These are phyloP conservation scores for Propithecus perrieri DNA, from an alignment of 2,797 vertebrate genomes.

Conservation along the genomic window DNA sequence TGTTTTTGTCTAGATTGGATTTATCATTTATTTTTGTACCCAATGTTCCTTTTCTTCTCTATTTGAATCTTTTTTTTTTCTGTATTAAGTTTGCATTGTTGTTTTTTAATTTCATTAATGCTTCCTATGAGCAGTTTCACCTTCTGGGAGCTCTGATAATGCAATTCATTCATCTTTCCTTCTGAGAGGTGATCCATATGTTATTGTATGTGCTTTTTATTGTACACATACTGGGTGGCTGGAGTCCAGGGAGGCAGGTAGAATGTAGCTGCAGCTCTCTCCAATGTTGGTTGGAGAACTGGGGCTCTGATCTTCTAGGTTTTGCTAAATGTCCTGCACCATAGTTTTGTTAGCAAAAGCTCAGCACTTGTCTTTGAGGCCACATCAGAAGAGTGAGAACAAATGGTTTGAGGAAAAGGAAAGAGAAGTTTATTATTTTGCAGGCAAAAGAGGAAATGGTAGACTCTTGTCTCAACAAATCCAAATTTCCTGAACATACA, in stretches of 20 bases:
- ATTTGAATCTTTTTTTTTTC: not conserved
- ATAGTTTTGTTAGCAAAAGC: too few species aligned
- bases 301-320: not conserved
- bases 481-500: too few species aligned
- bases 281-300: not conserved
- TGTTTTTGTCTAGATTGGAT: not conserved
- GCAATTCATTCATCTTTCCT: not conserved
- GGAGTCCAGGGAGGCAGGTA: too few species aligned
- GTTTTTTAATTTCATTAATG: not conserved
- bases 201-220: not conserved
- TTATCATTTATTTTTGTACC: not conserved
- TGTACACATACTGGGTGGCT: not conserved
- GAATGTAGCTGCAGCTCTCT: rapidly evolving
- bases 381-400: too few species aligned
- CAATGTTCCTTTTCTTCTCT: not conserved
- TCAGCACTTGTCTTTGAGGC: too few species aligned
- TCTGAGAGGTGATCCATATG: not conserved
- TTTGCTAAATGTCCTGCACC: not conserved
- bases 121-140: not conserved
- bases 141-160: not conserved
- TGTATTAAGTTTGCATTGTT: not conserved
- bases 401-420: too few species aligned
- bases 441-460: too few species aligned
- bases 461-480: too few species aligned
- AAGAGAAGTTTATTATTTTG: too few species aligned